These are phyloP conservation scores for Drosophila buzzatii DNA, from an alignment of 2,888 invertebrate genomes.

Conservation along the genomic window DNA sequence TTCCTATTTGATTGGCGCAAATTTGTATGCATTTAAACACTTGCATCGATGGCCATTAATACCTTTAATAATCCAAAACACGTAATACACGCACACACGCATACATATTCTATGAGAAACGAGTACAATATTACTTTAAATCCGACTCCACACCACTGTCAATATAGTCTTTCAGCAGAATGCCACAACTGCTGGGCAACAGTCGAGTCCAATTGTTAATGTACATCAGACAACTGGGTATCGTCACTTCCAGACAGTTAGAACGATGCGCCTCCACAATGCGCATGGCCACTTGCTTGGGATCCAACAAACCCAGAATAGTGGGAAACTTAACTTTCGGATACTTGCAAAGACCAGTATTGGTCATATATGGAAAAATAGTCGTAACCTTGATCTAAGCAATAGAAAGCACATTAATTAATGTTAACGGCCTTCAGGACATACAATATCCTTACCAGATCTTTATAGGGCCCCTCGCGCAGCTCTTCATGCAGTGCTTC, in stretches of 20 bases:
- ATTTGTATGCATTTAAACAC: neutral
- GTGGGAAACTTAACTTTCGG: slow-evolving; percentile 90
- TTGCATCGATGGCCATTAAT: slow-evolving; percentile 16
- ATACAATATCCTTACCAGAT: slow-evolving; percentile 64
- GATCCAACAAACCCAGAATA: slow-evolving; percentile 88
- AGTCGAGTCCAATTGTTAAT: slow-evolving; percentile 87
- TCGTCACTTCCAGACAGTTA: slow-evolving; percentile 87
- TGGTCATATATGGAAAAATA: slow-evolving; percentile 94
- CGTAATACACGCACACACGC: no score
- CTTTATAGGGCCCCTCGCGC: slow-evolving; percentile 85
- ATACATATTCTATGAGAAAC: slow-evolving; percentile 17
- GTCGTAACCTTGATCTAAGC: slow-evolving; percentile 91
- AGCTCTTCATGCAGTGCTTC: slow-evolving; percentile 93
- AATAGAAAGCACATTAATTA: neutral
- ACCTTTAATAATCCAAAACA: slow-evolving; percentile 39
- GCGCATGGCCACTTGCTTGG: slow-evolving; percentile 88
- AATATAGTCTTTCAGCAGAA: slow-evolving; percentile 88
- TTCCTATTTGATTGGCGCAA: neutral
- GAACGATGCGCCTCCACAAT: slow-evolving; percentile 90
- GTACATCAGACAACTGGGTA: slow-evolving; percentile 88
- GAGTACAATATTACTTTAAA: slow-evolving; percentile 49
- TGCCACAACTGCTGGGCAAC: slow-evolving; percentile 87
- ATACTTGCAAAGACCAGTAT: slow-evolving; percentile 93
- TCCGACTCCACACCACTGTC: slow-evolving; percentile 89
- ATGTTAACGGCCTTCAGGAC: no score